Evolutionary conservation across 2,797 vertebrate genomes (phyloP).

Genomic region (Orientallactaga sibirica): DNA sequence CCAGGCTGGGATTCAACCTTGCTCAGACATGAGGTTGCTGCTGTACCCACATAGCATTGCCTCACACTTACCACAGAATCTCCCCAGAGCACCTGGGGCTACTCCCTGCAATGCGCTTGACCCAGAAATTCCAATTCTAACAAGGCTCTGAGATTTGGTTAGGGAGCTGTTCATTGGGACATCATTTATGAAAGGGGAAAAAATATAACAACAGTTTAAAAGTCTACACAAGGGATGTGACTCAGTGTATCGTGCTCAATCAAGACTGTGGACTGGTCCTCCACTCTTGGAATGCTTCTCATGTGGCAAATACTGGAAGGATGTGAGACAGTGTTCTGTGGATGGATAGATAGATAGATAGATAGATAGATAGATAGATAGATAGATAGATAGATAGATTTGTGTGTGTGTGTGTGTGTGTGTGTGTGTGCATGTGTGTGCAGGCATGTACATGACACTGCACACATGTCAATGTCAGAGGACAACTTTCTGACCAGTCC

Average conservation of each 20-base stretch:
- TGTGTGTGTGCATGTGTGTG: no score
- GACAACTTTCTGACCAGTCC: no score
- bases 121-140: neutral
- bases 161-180: neutral
- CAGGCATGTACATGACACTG: no score
- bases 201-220: neutral
- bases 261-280: neutral
- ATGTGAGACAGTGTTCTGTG: neutral
- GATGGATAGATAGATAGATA: no score
- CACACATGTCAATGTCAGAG: no score
- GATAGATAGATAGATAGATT: no score
- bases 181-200: neutral
- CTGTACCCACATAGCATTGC: fast-evolving
- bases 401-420: no score
- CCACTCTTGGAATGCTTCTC: neutral
- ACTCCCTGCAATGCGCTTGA: neutral
- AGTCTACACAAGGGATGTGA: neutral
- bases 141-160: neutral
- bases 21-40: fast-evolving
- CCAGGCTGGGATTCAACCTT: neutral
- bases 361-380: no score
- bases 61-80: fast-evolving
- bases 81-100: neutral
- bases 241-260: neutral
- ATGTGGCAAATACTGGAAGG: neutral